A percentile compares a stretch with the other conserved stretches of the same genome.
phyloP scores from a whole-genome alignment of 1,140 invertebrate genomes.

The Yoshiicerus persimilis region DNA sequence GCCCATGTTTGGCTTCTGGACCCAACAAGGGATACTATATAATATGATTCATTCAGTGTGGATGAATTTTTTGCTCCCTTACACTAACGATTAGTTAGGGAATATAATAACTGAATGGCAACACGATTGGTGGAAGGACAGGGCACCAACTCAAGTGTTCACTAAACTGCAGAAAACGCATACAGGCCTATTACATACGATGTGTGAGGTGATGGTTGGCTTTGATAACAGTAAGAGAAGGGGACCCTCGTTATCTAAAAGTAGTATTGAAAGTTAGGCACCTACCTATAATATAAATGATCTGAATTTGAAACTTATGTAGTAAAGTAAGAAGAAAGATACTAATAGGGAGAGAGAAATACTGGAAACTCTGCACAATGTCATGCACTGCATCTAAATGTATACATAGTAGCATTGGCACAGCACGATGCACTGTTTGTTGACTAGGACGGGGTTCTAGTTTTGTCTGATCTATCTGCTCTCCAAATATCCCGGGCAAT shows the following conservation, averaged over 20 bases:
- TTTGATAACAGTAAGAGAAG: neutral
- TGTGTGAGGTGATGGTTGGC: neutral
- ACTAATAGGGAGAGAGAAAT: neutral
- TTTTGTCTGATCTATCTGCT: neutral
- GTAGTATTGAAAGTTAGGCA: neutral
- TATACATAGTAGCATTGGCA: neutral
- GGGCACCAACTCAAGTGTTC: neutral
- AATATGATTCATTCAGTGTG: neutral
- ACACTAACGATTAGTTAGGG: neutral
- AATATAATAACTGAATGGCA: neutral
- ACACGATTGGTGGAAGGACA: neutral
- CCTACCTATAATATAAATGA: neutral
- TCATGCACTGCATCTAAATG: neutral
- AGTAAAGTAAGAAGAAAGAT: neutral
- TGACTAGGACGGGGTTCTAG: neutral
- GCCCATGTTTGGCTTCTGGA: neutral
- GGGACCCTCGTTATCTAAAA: neutral
- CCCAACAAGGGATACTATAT: neutral
- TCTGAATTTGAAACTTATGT: neutral
- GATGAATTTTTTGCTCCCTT: neutral
- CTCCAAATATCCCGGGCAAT: neutral
- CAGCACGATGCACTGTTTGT: neutral
- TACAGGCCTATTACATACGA: neutral
- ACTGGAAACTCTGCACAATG: neutral
- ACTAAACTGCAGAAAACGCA: neutral